phyloP scores from a whole-genome alignment of 2,797 vertebrate genomes.

The Epinephelus coioides region DNA sequence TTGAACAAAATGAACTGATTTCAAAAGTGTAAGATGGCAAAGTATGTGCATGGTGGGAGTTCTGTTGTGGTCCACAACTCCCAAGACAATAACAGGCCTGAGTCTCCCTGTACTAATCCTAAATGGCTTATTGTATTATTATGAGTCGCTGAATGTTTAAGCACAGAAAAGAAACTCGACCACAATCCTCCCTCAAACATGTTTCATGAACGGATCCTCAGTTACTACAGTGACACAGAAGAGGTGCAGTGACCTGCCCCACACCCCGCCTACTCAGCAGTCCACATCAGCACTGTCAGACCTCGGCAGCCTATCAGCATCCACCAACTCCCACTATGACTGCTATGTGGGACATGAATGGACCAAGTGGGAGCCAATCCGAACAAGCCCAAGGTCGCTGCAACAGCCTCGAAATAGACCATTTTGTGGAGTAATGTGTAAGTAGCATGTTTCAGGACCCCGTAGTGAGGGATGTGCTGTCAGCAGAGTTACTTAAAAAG shows the following conservation, averaged over 20 bases:
- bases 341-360: slow-evolving; percentile 69
- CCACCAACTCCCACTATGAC: slow-evolving; percentile 75
- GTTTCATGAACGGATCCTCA: slow-evolving; percentile 23
- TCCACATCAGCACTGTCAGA: slow-evolving; percentile 85
- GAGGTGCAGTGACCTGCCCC: slow-evolving; percentile 30
- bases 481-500: background rate
- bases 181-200: background rate
- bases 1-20: background rate
- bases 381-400: slow-evolving; percentile 41
- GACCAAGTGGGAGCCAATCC: slow-evolving; percentile 76
- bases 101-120: background rate
- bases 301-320: slow-evolving; percentile 76
- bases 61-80: background rate
- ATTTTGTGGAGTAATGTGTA: slow-evolving; percentile 44
- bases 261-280: slow-evolving; percentile 66
- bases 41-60: background rate
- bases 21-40: background rate
- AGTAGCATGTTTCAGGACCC: slow-evolving; percentile 30
- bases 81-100: background rate
- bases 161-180: background rate
- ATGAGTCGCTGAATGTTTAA: background rate
- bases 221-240: slow-evolving; percentile 36
- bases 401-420: slow-evolving; percentile 74
- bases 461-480: slow-evolving; percentile 16
- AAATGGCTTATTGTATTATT: background rate